These are phyloP conservation scores for Drosophila stalkeri DNA, from an alignment of 2,888 invertebrate species.

Conservation along the genomic window DNA sequence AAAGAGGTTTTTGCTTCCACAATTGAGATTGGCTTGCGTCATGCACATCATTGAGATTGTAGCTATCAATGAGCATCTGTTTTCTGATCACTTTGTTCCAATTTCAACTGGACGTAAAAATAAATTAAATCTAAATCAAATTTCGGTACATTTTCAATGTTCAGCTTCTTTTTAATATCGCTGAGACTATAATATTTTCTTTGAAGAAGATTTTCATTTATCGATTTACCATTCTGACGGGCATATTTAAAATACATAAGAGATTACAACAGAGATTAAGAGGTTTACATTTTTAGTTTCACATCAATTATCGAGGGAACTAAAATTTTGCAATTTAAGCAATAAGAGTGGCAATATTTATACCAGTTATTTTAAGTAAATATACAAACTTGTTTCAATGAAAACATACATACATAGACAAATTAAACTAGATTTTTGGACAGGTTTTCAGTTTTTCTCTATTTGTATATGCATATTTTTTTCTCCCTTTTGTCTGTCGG, in stretches of 20 bases:
- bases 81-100: conserved; percentile 2
- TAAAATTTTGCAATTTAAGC: no score
- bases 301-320: no score
- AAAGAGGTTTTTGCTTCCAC: conserved; percentile 26
- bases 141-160: background rate
- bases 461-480: background rate
- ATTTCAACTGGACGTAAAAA: background rate
- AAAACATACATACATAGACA: background rate
- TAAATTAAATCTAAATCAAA: background rate
- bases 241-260: no score
- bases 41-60: conserved; percentile 37
- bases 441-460: background rate
- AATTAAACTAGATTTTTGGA: background rate
- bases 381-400: background rate
- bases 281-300: no score
- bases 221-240: background rate
- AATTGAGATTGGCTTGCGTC: conserved; percentile 47
- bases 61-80: conserved; percentile 39
- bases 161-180: background rate
- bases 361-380: background rate
- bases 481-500: no score
- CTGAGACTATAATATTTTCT: background rate
- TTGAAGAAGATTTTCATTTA: background rate
- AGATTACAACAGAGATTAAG: no score
- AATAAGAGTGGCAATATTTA: background rate